Base-by-base conservation (phyloP, 2,888 invertebrate genomes). In the Lysandra coridon region DNA sequence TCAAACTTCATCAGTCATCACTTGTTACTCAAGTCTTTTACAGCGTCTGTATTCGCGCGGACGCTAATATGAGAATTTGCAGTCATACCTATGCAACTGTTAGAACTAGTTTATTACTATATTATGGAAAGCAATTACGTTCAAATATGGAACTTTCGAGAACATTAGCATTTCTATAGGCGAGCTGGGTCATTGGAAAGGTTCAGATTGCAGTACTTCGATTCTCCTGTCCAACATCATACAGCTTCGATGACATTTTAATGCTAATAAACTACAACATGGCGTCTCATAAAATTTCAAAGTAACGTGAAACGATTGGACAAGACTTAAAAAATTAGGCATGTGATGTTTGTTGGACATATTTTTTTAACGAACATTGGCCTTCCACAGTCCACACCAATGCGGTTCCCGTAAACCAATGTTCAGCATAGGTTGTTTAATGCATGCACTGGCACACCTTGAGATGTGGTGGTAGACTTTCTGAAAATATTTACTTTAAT, bases 101-200 rank as follows among this genome's bases (percentile, higher is more conserved):
- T 44, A 44, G 2, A 40, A 74, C 10, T 60, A 40, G 74, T 37
- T 76, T 53, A 69, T 79, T 64, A 69, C 53, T 49, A 75, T 44
- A 14, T 49, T 60, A 57, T 75, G 44, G 75, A 62, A 79, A 75
- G 62, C 44, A 79, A 73, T 79, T 74, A 75, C 57, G 74, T 62
- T 79, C 64, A 60, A 78, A 73, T 57, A 79, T 44, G 74, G 60
- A 60, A n/a, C 60, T 57, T 80, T 69, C 49, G 49, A 74, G 78
- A 78, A 79, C 64, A 79, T 78, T 78, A 76, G 53, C 79, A 75
- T 80, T 78, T 78, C 75, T 78, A 78, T n/a, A 76, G 74, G 75
- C 69, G 53, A 7, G 80, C 80, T 57, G 78, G 69, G 79, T 80
- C 77, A 79, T 80, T 81, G 75, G 76, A 80, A 79, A 81, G 78